Base-by-base conservation (phyloP, 1,140 invertebrate species). In the Drosophila nikananu region DNA sequence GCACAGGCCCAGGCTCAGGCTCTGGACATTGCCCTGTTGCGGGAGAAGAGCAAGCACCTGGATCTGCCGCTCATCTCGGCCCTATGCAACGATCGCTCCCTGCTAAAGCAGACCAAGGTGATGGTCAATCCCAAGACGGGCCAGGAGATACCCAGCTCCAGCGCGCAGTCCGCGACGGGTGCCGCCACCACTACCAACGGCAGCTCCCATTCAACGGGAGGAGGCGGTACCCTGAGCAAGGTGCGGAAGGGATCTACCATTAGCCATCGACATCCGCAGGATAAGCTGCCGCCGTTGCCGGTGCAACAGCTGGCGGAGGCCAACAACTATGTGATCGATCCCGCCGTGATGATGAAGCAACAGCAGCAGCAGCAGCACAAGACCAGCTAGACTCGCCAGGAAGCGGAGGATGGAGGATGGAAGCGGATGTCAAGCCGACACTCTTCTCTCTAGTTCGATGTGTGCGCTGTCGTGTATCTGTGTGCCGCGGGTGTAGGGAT, bases 61-160 rank as follows among this genome's bases (percentile, higher is more conserved):
- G 97, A 98, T 93, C 93, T 98, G 83, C 97, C 97, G 17, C 93
- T 98, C 32, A 98, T 98, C 84, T 96, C 97, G 42, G 97, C 97
- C 6, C 94, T 98, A 54, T 98, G 97, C 93, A 98, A 98, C 91
- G 97, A 98, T 93, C 95, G 96, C 32, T 97, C 97, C 42, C 93
- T 97, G 66, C 92, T 97, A 48, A 97, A 97, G 93, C 97, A 97
- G 92, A 97, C 97, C 6, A 97, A 97, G 93, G 96, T 96, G 15
- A 97, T 96, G 83, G 96, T 96, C 46, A 94, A 96, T 93, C 95
- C 96, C 32, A 96, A 96, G 91, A 51, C 57, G 15, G 60, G 42
- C n/a, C 52, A 57, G 65, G 39, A 49, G 60, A 67, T 52, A 19
- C 41, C 49, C 32, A 42, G 35, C 19, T 30, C 32, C 54, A 44